phyloP scores from a whole-genome alignment of 2,888 invertebrate species.

The Aspidiotus rigidus region DNA sequence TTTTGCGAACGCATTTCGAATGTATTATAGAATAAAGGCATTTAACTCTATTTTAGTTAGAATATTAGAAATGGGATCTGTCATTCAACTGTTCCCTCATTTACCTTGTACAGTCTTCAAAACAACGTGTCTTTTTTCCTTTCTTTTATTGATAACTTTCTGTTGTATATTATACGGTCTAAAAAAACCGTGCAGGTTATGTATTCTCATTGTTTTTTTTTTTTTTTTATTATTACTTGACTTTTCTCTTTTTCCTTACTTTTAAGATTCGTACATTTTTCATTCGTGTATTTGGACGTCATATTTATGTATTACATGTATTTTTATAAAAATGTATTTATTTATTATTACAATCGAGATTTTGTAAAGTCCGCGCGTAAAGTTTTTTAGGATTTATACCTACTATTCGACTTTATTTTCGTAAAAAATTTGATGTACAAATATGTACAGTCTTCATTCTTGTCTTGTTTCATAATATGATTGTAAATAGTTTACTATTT shows the following conservation, averaged over 20 bases:
- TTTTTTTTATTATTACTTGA: neutral
- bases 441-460: too few relatives aligned
- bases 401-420: too few relatives aligned
- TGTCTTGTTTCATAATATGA: too few relatives aligned
- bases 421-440: too few relatives aligned
- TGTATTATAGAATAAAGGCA: neutral
- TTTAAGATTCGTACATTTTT: neutral
- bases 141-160: neutral
- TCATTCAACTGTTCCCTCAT: neutral
- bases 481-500: too few relatives aligned
- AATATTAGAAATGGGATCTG: neutral
- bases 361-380: too few relatives aligned
- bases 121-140: too few relatives aligned
- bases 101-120: neutral
- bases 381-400: too few relatives aligned
- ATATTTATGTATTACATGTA: neutral
- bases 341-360: neutral
- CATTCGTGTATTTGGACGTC: neutral
- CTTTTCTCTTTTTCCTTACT: neutral
- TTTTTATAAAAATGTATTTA: neutral
- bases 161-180: neutral
- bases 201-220: neutral
- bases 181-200: neutral
- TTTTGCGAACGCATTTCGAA: neutral
- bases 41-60: neutral